A percentile compares a stretch with the other conserved stretches of the same genome.
Evolutionary conservation across 2,113 vertebrate species (phyloP).

Genomic region (Limanda limanda): DNA sequence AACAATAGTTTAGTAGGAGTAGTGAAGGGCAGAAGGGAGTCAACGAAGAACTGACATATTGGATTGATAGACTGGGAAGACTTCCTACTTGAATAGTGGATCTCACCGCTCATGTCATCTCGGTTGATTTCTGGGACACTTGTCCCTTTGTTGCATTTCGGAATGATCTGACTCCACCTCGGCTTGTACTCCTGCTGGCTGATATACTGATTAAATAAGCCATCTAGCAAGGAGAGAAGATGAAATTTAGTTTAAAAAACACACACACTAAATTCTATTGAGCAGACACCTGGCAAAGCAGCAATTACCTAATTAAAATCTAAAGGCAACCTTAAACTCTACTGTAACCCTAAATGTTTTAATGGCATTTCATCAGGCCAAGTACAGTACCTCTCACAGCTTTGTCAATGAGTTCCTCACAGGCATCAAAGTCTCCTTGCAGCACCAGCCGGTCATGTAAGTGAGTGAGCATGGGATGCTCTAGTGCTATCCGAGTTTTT

Average conservation of each 20-base stretch:
- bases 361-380: background rate
- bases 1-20: no score
- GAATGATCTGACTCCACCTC: slow-evolving; percentile 98
- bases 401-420: slow-evolving; percentile 98
- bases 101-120: slow-evolving; percentile 77
- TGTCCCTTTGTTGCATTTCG: slow-evolving; percentile 97
- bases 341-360: no score
- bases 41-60: background rate
- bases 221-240: slow-evolving; percentile 80
- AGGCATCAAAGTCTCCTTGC: slow-evolving; percentile 95
- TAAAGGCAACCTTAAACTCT: no score
- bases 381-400: slow-evolving; percentile 90
- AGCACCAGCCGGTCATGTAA: slow-evolving; percentile 95
- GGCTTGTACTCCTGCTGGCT: slow-evolving; percentile 99
- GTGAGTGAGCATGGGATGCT: slow-evolving; percentile 97
- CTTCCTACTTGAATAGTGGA: background rate
- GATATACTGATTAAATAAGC: slow-evolving; percentile 99
- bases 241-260: background rate
- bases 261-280: no score
- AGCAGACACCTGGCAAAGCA: no score
- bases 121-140: slow-evolving; percentile 70
- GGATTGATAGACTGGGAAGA: background rate
- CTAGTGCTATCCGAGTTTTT: slow-evolving; percentile 96
- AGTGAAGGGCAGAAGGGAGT: no score
- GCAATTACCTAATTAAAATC: no score